Base-by-base conservation (phyloP, 2,113 vertebrate species). In the Aythya baeri region DNA sequence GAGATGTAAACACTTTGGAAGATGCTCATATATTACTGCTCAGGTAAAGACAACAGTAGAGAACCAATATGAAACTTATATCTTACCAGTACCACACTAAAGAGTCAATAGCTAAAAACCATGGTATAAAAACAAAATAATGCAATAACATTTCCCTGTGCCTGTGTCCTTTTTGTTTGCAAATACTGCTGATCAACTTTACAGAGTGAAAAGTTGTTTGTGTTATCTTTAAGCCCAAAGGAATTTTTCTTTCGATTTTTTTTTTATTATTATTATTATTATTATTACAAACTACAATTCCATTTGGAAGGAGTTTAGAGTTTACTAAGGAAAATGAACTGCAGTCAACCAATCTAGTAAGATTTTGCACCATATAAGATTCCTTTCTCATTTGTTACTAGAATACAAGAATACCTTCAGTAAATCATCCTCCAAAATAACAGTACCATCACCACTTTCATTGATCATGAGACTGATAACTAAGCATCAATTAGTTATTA, bases 41-140 rank as follows among this genome's bases (percentile, higher is more conserved):
- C 5, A 71, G 32, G 10, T 61, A 84, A 84, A 66, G 1, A 46
- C 5, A 5, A 54, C 3, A 66, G 34, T 17, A 46, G 50, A 75
- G 0, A 4, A 58, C 10, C 14, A 63, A 26, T 4, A 27, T 11
- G 4, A 20, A 43, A 17, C 5, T 4, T 1, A 11, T 38, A 11
- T 44, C 29, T 76, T 94, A 72, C 18, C 15, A 86, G 82, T 79
- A 50, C 13, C 17, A 4, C 10, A 25, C 8, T 65, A n/a, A 66
- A 77, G 4, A 65, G 1, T 1, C 36, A 52, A 18, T n/a, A 44
- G 25, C 23, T 73, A 44, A 54, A 86, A 54, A 83, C 13, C 41
- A 86, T 54, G 52, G 13, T 17, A 43, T 10, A 66, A 16, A 71
- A 90, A 41, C 9, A 61, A 81, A 61, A 52, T 4, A 57, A 17